phyloP scores from a whole-genome alignment of 2,888 invertebrate species.

The Idaea straminata region DNA sequence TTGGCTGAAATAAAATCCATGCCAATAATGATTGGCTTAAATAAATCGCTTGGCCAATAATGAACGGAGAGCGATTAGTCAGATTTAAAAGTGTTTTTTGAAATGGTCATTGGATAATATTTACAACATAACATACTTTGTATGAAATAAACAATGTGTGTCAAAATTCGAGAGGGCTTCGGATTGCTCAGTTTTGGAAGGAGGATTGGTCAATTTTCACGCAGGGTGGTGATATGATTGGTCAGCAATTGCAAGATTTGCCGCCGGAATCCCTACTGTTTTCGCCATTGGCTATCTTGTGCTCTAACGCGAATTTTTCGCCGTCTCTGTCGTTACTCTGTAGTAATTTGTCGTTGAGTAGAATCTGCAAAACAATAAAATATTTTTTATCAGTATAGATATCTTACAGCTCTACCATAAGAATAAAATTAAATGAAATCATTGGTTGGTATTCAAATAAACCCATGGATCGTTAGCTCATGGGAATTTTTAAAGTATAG shows the following conservation, averaged over 20 bases:
- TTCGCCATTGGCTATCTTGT: constrained; percentile 73
- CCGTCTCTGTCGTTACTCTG: constrained; percentile 85
- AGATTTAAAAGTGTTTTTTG: constrained; percentile 2
- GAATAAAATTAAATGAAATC: too few species aligned
- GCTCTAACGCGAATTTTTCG: constrained; percentile 85
- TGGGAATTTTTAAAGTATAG: too few species aligned
- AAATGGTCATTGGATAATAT: constrained; percentile 6
- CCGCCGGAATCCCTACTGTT: constrained; percentile 61
- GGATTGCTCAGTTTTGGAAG: constrained; percentile 22
- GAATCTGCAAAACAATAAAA: constrained; percentile 80
- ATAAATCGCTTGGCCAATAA: too few species aligned
- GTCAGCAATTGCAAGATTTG: constrained; percentile 83
- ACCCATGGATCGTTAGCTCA: too few species aligned
- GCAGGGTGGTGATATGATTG: constrained; percentile 39
- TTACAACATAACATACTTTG: constrained; percentile 10
- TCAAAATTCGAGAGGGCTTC: constrained; percentile 8
- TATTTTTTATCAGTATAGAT: not conserved
- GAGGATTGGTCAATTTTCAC: constrained; percentile 34
- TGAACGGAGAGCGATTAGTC: not conserved
- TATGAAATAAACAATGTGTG: constrained; percentile 14
- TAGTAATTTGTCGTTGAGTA: constrained; percentile 88
- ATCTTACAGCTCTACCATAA: too few species aligned
- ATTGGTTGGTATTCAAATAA: too few species aligned
- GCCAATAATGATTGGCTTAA: too few species aligned
- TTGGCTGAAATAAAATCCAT: too few species aligned